These are phyloP conservation scores for Horisme vitalbata DNA, from an alignment of 2,888 invertebrate species.

Conservation along the genomic window DNA sequence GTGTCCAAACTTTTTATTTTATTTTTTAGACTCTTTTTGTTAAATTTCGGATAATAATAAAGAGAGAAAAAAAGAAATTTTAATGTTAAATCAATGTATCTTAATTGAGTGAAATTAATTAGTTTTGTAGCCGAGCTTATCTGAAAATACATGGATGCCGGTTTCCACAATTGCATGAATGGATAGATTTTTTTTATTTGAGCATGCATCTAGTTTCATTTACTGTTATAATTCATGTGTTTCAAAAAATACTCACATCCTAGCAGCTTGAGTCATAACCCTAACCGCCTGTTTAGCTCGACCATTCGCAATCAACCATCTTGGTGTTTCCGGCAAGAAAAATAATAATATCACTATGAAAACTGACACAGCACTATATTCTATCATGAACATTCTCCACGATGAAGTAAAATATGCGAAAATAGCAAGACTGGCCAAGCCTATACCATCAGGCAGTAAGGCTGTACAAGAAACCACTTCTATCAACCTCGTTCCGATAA, in stretches of 20 bases:
- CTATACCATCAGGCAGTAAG: constrained; percentile 45
- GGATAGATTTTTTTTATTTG: no score
- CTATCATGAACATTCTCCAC: constrained; percentile 49
- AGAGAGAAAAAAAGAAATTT: no score
- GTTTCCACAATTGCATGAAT: no score
- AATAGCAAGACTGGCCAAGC: constrained; percentile 40
- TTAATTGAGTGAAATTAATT: no score
- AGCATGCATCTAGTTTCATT: no score
- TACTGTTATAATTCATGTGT: not conserved
- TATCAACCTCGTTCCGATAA: constrained; percentile 75
- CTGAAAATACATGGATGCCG: no score
- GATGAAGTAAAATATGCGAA: constrained; percentile 50
- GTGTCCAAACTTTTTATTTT: no score
- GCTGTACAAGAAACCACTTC: constrained; percentile 50
- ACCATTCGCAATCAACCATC: constrained; percentile 57
- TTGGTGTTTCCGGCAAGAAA: constrained; percentile 58
- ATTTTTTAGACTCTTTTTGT: no score
- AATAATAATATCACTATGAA: constrained; percentile 41
- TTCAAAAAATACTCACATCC: constrained; percentile 42
- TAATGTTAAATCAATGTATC: no score
- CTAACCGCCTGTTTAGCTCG: constrained; percentile 43
- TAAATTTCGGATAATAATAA: no score
- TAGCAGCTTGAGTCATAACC: constrained; percentile 52
- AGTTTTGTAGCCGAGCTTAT: no score
- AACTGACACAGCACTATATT: constrained; percentile 38